Percentiles rank a stretch among this genome's conserved stretches.
Evolutionary conservation across 2,888 invertebrate species (phyloP).

Genomic region (Agrilus mali): DNA sequence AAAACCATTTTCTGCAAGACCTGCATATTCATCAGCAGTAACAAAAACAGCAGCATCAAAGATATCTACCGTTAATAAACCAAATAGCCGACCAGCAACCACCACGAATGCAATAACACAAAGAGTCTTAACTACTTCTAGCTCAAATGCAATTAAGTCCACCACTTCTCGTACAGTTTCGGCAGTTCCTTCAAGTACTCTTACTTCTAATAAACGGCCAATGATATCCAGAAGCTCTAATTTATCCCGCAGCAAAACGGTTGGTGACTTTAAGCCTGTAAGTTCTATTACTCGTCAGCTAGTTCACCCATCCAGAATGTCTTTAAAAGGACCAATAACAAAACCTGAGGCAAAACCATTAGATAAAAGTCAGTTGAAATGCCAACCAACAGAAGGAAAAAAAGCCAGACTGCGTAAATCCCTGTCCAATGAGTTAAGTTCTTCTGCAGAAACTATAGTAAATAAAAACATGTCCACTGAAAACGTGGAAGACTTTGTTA

Average conservation of each 20-base stretch:
- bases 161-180: conserved; percentile 5
- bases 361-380: conserved; percentile 4
- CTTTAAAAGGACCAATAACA: conserved; percentile 2
- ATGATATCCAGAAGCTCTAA: conserved; percentile 4
- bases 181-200: conserved; percentile 5
- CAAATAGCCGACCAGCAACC: conserved; percentile 17
- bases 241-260: conserved; percentile 29
- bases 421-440: conserved; percentile 22
- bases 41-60: conserved; percentile 22
- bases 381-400: background rate
- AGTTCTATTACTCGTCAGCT: conserved; percentile 2
- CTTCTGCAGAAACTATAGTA: conserved; percentile 31
- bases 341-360: conserved; percentile 16
- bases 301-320: too few species aligned
- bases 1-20: conserved; percentile 20
- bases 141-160: conserved; percentile 10
- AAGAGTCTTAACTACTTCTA: conserved; percentile 8
- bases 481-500: conserved; percentile 32
- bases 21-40: conserved; percentile 36
- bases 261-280: conserved; percentile 30
- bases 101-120: conserved; percentile 9
- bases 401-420: background rate
- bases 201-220: conserved; percentile 1
- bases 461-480: conserved; percentile 24
- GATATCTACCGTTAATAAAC: background rate